Evolutionary conservation across 2,113 vertebrate species (phyloP).

Genomic region (Platichthys stellatus): DNA sequence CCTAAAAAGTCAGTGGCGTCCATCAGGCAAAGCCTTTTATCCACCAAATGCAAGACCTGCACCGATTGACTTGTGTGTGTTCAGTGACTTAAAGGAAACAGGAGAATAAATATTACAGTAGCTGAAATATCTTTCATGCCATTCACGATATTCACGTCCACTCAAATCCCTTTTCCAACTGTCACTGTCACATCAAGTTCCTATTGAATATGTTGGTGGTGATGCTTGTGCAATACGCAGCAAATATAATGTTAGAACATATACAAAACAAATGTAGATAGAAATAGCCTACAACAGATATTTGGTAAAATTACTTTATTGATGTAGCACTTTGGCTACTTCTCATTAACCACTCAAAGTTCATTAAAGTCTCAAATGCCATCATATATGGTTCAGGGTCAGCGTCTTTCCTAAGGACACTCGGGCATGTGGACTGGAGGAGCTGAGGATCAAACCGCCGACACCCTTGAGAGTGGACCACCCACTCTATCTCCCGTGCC

Average conservation of each 20-base stretch:
- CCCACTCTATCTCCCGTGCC: neutral
- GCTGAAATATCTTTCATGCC: neutral
- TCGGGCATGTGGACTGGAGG: neutral
- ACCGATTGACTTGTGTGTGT: neutral
- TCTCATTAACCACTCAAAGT: no score
- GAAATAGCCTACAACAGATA: neutral
- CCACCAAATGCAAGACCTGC: conserved; percentile 23
- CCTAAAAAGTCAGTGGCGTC: conserved; percentile 38
- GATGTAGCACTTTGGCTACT: no score
- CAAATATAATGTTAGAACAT: neutral
- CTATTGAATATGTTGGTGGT: neutral
- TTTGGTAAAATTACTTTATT: no score
- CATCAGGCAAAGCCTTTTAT: conserved; percentile 52
- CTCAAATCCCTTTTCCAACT: no score
- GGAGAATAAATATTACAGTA: neutral
- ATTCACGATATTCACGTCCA: neutral
- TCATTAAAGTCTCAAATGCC: no score
- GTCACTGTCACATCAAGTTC: no score
- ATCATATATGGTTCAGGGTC: neutral
- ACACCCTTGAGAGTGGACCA: neutral
- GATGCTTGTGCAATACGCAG: neutral
- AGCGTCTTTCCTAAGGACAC: neutral
- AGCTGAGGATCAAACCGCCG: neutral
- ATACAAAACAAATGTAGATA: neutral
- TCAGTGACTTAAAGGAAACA: no score